Base-by-base conservation (phyloP, 2,113 vertebrate genomes). In the Nothoprocta pentlandii region DNA sequence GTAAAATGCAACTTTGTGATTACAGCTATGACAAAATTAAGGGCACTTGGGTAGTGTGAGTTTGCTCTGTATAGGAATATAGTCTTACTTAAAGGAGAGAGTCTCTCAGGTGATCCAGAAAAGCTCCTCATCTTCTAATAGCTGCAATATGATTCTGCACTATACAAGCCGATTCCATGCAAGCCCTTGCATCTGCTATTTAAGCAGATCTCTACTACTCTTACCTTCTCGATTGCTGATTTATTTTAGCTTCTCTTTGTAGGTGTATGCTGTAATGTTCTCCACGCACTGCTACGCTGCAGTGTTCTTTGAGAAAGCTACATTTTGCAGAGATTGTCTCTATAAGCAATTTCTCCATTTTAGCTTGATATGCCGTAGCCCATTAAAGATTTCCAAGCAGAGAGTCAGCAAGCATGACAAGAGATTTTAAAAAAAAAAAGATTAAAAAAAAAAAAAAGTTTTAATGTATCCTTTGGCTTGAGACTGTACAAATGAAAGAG, bases 371-470 rank as follows among this genome's bases (percentile, higher is more conserved):
- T 64, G 76, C 47, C 77, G 69, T 80, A 95, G 94, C 94, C 88
- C 92, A 96, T 97, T 96, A 97, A 53, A 92, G 90, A 85, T 90
- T 84, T 93, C 87, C 96, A 90, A 94, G 63, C 47, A 79, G 44
- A 71, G 39, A 92, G 74, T 67, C 86, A 93, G 94, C 86, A 96
- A 93, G 75, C 79, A 81, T 63, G 87, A 95, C 82, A 94, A 74
- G 68, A 83, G 86, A 94, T 66, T 85, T 39, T 7, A 39, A 39
- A 39, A 78, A 3, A 49, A 74, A 67, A 74, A 71, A 34, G 34
- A 34, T 34, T 34, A 39, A 78, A 3, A 11, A 49, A 74, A 67
- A 71, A 34, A 64, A 70, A 67, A 80, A 26, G 39, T 77, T 93
- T 61, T 81, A 73, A 68, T 95, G 77, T 49, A 64, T 90, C 80